Base-by-base conservation (phyloP, 2,888 invertebrate species). In the Oscheius onirici region DNA sequence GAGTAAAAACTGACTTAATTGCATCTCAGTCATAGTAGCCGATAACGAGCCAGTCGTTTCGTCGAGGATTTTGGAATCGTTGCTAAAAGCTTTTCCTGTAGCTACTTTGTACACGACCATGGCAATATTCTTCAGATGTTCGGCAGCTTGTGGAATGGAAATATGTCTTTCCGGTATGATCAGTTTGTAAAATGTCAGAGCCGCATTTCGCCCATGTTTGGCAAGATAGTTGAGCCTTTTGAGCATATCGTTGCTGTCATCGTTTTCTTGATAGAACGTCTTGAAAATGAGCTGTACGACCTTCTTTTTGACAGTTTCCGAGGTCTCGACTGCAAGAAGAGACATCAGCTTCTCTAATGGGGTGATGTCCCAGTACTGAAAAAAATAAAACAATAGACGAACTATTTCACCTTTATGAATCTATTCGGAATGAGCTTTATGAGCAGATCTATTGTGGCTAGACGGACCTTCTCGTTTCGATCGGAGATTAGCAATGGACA, bases 231-330 rank as follows among this genome's bases (percentile, higher is more conserved):
- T 58, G 11, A 58, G 17, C 13, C 58, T n/a, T 20, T 40, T 58
- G 11, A 58, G n/a, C 24, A 22, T 58, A 11, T 58, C 58, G 17
- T 40, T 58, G n/a, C n/a, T 17, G 22, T 58, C 22, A 20, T 58
- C 58, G n/a, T 58, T 41, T 41, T 58, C 41, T 20, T 58, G 58
- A 13, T 41, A 58, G 40, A 58, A 58, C 11, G 41, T 58, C 20
- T 34, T 58, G 22, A 58, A 58, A n/a, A 58, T 41, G 8, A 58
- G 40, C 24, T 58, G n/a, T 3, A 58, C 43, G 20, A 58, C 41
- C 41, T 58, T 41, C 41, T 58, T 58, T n/a, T 58, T 58, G 10
- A 58, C 58, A 20, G 58, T 20, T n/a, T 58, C 58, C n/a, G 58
- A 58, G 2, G 58, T 58, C 17, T 58, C 58, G n/a, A 40, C 24